Evolutionary conservation across 2,113 vertebrate genomes (phyloP).

Genomic region (Dromaius novaehollandiae): DNA sequence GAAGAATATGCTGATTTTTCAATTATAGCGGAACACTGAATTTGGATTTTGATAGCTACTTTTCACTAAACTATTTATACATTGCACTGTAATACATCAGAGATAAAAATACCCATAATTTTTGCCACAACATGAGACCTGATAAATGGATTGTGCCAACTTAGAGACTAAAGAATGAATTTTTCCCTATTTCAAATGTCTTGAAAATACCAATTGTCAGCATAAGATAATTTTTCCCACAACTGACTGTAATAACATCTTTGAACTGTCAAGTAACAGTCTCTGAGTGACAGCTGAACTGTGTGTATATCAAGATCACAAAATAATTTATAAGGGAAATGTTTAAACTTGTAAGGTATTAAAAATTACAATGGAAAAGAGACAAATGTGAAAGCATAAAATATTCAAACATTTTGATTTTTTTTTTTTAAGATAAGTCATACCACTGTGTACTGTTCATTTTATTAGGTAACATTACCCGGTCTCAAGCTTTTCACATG

Average conservation of each 20-base stretch:
- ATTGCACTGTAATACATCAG: background rate
- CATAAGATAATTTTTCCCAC: background rate
- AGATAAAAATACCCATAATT: constrained; percentile 12
- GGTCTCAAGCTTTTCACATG: fast-evolving
- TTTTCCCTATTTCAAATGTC: constrained; percentile 34
- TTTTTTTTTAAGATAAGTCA: background rate
- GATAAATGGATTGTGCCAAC: constrained; percentile 33
- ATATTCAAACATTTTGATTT: background rate
- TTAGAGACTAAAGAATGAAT: background rate
- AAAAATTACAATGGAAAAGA: background rate
- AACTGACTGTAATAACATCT: constrained; percentile 35
- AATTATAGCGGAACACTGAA: background rate
- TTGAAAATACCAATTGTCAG: constrained; percentile 57
- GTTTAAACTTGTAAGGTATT: background rate
- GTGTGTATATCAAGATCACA: constrained; percentile 16
- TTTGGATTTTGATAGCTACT: constrained; percentile 10
- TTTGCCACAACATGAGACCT: constrained; percentile 13
- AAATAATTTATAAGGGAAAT: constrained; percentile 23
- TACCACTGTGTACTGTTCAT: background rate
- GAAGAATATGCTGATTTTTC: background rate
- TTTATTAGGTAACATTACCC: background rate
- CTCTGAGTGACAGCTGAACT: constrained; percentile 43
- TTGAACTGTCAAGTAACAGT: constrained; percentile 52
- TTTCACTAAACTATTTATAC: constrained; percentile 21
- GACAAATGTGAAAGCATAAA: constrained; percentile 7